A percentile compares a stretch with the other conserved stretches of the same genome.
Conservation (phyloP, 2,797 vertebrate genomes). For the Buphagus erythrorhynchus region DNA sequence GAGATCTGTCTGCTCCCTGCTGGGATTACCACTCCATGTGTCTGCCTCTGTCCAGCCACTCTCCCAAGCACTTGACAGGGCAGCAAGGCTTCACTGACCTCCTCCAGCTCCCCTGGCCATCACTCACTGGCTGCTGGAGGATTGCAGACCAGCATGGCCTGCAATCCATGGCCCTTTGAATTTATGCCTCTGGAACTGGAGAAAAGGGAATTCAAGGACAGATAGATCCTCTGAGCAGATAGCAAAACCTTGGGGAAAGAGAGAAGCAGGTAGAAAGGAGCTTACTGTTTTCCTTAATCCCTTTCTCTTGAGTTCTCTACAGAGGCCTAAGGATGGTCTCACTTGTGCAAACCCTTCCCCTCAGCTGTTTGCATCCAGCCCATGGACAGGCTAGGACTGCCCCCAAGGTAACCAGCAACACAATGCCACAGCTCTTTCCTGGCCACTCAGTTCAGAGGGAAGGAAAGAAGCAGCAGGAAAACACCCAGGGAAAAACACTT, state of each 20-base stretch:
- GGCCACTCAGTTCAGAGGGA: background rate
- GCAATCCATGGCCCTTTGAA: background rate
- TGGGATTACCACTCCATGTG: accelerated
- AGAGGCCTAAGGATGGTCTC: background rate
- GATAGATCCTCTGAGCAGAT: background rate
- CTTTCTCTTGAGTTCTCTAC: background rate
- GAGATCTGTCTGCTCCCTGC: background rate
- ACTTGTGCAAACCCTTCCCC: background rate
- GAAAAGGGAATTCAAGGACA: background rate
- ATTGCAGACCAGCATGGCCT: background rate
- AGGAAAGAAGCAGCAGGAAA: background rate
- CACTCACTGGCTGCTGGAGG: background rate
- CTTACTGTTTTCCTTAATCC: background rate
- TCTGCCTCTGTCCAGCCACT: background rate
- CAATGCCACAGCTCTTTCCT: background rate
- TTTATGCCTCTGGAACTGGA: background rate
- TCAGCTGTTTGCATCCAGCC: background rate
- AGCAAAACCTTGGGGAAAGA: background rate
- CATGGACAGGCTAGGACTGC: background rate
- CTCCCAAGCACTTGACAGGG: background rate
- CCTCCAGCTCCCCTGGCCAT: background rate
- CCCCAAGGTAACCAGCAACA: background rate
- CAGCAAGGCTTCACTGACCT: background rate
- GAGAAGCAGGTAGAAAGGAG: background rate
- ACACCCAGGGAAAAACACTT: background rate